phyloP scores from a whole-genome alignment of 2,888 invertebrate genomes.

The Sclerodermus sp. region DNA sequence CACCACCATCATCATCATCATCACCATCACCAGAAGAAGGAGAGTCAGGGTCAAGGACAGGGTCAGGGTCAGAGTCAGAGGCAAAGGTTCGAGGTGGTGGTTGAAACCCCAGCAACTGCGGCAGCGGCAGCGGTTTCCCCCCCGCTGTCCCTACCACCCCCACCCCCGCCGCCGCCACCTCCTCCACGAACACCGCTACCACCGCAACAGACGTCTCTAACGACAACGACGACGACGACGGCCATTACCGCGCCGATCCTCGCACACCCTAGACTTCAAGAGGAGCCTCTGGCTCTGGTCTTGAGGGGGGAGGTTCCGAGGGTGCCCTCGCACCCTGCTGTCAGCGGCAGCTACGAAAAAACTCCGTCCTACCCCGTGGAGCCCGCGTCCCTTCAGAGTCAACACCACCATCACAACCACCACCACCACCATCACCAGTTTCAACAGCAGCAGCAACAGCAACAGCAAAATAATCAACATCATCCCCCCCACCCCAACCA shows the following conservation, averaged over 20 bases:
- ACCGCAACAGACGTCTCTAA: background rate
- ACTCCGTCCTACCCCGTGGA: constrained; percentile 19
- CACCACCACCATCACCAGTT: no score
- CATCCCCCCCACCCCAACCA: constrained; percentile 24
- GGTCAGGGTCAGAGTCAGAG: no score
- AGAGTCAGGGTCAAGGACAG: no score
- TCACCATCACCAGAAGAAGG: no score
- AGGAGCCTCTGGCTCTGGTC: constrained; percentile 68
- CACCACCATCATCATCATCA: no score
- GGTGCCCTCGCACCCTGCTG: constrained; percentile 63
- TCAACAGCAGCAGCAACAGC: no score
- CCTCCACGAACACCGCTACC: constrained; percentile 9
- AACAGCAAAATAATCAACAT: constrained; percentile 37
- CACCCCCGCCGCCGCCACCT: constrained; percentile 40
- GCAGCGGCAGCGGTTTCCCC: no score
- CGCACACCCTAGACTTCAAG: constrained; percentile 54
- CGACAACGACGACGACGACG: no score
- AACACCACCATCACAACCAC: constrained; percentile 15
- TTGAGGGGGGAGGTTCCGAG: constrained; percentile 57
- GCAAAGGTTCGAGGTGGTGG: no score
- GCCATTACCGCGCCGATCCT: background rate
- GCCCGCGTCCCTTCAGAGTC: no score
- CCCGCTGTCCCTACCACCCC: no score
- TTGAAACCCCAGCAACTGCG: constrained; percentile 24
- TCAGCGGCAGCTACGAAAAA: constrained; percentile 46